Base-by-base conservation (phyloP, 37 sponge, comb jelly and placozoan genomes). In the Axinella damicornis region DNA sequence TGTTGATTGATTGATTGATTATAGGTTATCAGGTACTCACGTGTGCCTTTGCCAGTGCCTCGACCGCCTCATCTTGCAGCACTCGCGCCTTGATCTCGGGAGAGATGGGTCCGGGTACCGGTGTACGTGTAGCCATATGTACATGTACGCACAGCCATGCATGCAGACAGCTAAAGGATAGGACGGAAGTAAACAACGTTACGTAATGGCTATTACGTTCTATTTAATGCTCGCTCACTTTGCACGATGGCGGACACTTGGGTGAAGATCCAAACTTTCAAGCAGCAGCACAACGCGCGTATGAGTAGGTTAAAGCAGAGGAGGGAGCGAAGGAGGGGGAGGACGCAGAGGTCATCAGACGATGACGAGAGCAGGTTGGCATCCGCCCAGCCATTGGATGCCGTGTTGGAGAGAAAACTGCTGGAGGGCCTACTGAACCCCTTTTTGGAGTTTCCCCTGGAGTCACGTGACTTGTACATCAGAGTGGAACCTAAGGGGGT, bases 401-500 rank as follows among this genome's bases (percentile, higher is more conserved):
- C 46, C 46, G 4, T 32, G 0, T n/a, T 87, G 6, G 82, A 80
- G 76, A 57, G 79, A 12, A 53, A 46, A 16, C 58, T 81, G 53
- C 58, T 73, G 20, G 88, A 82, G 34, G 34, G 22, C 2, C 72
- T 89, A 65, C 65, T 89, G 33, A 83, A 63, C 60, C 90, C 90
- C 2, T 13, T 73, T 31, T 62, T 79, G 30, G 85, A 84, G 39
- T 78, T 84, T 24, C 90, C 90, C 33, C 63, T 77, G 16, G 80
- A 61, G 31, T 12, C 58, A 70, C 31, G 61, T 65, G 67, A 21
- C 57, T 21, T 35, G 16, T 63, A 56, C 19, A 27, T 4, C n/a
- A 34, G 78, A 0, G 27, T n/a, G 11, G 25, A 74, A 21, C 52
- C 27, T 6, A 18, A 38, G 14, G 58, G n/a, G 17, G 30, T 40